These are phyloP conservation scores for Megaustenia siamemsis DNA, from an alignment of 2,888 invertebrate species.

Conservation along the genomic window DNA sequence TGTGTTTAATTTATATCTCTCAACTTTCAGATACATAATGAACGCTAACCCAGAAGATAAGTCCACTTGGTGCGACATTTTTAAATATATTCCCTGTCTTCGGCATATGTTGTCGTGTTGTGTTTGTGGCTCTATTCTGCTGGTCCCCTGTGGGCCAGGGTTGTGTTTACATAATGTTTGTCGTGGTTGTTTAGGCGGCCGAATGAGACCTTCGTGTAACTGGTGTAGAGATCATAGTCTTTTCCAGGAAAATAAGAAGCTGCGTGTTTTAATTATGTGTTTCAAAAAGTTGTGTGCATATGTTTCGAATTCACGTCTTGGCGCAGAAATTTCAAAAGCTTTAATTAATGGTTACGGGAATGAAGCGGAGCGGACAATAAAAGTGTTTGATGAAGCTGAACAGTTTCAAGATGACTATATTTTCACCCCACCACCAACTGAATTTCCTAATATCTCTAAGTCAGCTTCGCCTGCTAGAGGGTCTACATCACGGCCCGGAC, in stretches of 20 bases:
- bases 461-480: background rate
- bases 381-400: slow-evolving; percentile 72
- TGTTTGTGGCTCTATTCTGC: slow-evolving; percentile 90
- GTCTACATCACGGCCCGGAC: background rate
- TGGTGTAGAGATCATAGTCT: slow-evolving; percentile 91
- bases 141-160: slow-evolving; percentile 88
- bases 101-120: slow-evolving; percentile 93
- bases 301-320: slow-evolving; percentile 82
- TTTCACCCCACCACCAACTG: slow-evolving; percentile 52
- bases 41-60: slow-evolving; percentile 85
- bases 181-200: slow-evolving; percentile 89
- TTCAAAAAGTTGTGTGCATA: slow-evolving; percentile 93
- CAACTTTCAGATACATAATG: slow-evolving; percentile 89
- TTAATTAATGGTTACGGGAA: slow-evolving; percentile 64
- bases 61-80: slow-evolving; percentile 89
- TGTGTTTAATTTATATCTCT: slow-evolving; percentile 89
- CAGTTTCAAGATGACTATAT: slow-evolving; percentile 64
- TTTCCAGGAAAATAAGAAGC: slow-evolving; percentile 90
- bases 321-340: slow-evolving; percentile 59
- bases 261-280: slow-evolving; percentile 90
- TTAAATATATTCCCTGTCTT: slow-evolving; percentile 90
- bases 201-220: slow-evolving; percentile 91
- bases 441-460: slow-evolving; percentile 42
- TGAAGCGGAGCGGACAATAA: slow-evolving; percentile 66
- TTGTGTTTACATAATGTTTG: slow-evolving; percentile 94